Conservation (phyloP, 2,113 vertebrate genomes). For the Eulacestoma nigropectus region DNA sequence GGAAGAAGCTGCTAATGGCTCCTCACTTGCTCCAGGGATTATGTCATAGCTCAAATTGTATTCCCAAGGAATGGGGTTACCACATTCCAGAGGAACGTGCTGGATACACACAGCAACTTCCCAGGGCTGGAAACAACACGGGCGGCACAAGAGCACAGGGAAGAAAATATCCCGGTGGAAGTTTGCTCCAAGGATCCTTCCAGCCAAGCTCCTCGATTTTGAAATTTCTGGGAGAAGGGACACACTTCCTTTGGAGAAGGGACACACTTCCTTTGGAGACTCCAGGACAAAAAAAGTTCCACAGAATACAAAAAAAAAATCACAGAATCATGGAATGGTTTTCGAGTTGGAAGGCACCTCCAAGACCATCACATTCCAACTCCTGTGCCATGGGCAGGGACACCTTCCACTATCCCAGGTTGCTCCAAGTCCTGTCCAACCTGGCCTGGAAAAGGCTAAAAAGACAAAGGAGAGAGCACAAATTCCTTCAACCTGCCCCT, state of each 20-base stretch:
- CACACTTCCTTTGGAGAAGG: neutral
- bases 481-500: neutral
- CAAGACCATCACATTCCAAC: neutral
- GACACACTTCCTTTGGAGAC: neutral
- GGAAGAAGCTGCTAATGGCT: conserved; percentile 69
- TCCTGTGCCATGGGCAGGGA: neutral
- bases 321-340: neutral
- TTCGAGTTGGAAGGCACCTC: neutral
- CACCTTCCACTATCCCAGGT: neutral
- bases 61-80: conserved; percentile 58
- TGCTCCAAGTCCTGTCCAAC: neutral
- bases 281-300: neutral
- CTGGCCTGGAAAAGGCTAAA: neutral
- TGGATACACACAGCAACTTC: neutral
- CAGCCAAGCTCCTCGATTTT: fast-evolving
- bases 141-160: neutral
- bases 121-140: neutral
- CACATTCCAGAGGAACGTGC: conserved; percentile 18
- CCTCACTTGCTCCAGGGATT: conserved; percentile 67
- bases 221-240: neutral
- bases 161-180: neutral
- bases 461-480: neutral
- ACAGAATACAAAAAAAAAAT: fast-evolving
- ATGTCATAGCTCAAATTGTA: conserved; percentile 63
- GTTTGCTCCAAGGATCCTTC: neutral